These are phyloP conservation scores for Caranx ignobilis DNA, from an alignment of 2,113 vertebrate genomes.

Conservation along the genomic window DNA sequence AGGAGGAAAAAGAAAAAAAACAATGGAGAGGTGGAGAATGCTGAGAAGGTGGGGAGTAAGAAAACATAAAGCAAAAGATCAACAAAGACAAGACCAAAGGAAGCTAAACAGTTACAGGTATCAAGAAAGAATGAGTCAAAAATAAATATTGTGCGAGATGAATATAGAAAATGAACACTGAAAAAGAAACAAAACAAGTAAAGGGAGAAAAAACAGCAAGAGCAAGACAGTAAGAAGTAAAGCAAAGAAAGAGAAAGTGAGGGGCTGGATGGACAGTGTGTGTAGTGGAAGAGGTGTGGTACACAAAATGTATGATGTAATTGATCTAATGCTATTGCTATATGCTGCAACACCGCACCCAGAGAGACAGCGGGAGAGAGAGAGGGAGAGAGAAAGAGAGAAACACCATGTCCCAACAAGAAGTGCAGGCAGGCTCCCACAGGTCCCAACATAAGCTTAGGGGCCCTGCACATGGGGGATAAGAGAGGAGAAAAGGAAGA, in stretches of 20 bases:
- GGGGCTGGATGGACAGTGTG: not conserved
- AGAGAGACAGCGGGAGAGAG: conserved; percentile 15
- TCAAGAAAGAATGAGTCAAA: too few species aligned
- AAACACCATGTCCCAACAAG: conserved; percentile 57
- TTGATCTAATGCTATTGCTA: conserved; percentile 49
- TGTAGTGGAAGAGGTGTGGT: conserved; percentile 29
- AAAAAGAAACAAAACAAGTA: not conserved
- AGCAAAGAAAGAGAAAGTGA: not conserved
- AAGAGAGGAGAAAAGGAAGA: not conserved
- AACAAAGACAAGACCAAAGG: too few species aligned
- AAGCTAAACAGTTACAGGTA: too few species aligned
- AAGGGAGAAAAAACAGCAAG: not conserved
- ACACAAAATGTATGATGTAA: conserved; percentile 17
- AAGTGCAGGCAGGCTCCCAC: conserved; percentile 62
- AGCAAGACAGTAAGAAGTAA: not conserved
- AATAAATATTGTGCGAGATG: not conserved
- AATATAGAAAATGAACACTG: not conserved
- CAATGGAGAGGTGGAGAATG: too few species aligned
- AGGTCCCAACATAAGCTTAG: conserved; percentile 50
- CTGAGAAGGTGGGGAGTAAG: too few species aligned
- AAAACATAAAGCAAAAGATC: too few species aligned
- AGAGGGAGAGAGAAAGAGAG: conserved; percentile 16
- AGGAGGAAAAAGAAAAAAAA: too few species aligned
- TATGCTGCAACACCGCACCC: conserved; percentile 37
- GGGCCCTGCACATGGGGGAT: not conserved